Evolutionary conservation across 1,140 invertebrate genomes (phyloP), one percentile per base, ranked within the genome.

Genomic region (Leptinotarsa defecta): DNA sequence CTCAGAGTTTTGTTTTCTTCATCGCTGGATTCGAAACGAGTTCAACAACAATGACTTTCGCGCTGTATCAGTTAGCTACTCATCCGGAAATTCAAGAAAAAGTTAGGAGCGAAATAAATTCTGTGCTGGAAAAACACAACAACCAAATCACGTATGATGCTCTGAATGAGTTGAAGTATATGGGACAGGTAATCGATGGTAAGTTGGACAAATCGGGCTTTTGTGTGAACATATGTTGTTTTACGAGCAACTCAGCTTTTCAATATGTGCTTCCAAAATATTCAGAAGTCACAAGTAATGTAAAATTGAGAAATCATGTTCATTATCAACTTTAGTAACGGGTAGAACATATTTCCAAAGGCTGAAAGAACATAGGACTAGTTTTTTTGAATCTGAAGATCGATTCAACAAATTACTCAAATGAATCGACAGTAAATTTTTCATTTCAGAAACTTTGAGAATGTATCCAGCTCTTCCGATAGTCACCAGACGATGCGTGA

Each of bases 111-210:
- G 88, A 90, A 82, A 86, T 90, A 1, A 81, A 85, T 11, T 64
- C 77, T 4, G 86, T 88, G 19, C 49, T 90, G 1, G 70, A 77
- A 15, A 86, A 86, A 75, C 82, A 89, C 74, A 80, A 87, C 20
- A 86, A 87, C 3, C 79, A 87, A 77, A 77, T 91, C 0, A 88
- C 85, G 62, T 91, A 90, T 77, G 89, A 91, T 15, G 85, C 86
- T 15, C 73, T 92, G 2, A 83, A 86, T 22, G 87, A 89, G n/a
- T 87, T 92, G 85, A 86, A 84, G 1, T 90, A 80, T 62, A 63
- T 79, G 71, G 69, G 76, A 20, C 68, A 79, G 69, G 77, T 78
- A 69, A 74, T 81, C 65, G 83, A 85, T 57, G 91, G 92, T 82
- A 75, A 83, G 24, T 61, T 8, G 34, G 48, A 73, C 15, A 62